Evolutionary conservation across 2,888 invertebrate genomes (phyloP).

Genomic region (Lochmaea crataegi): DNA sequence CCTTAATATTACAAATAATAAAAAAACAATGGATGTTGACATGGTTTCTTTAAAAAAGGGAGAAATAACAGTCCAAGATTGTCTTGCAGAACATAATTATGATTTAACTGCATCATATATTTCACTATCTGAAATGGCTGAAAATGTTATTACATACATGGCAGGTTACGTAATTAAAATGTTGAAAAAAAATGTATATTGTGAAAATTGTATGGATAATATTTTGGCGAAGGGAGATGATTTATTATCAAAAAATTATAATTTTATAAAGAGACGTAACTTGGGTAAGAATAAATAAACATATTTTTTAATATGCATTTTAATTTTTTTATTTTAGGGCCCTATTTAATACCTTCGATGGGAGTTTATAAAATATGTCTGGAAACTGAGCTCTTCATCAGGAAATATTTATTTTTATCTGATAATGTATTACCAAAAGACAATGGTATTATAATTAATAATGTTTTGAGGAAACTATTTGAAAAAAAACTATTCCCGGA

Average conservation of each 20-base stretch:
- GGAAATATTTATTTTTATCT: constrained; percentile 1
- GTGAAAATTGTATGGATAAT: constrained; percentile 5
- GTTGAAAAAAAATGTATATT: neutral
- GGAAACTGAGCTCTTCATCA: constrained; percentile 2
- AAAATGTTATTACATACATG: constrained; percentile 22
- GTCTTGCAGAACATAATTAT: constrained; percentile 14
- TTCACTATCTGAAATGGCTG: neutral
- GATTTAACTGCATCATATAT: constrained; percentile 1
- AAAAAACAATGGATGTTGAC: neutral
- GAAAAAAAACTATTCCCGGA: constrained; percentile 7
- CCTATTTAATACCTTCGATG: constrained; percentile 1
- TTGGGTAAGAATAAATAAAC: neutral
- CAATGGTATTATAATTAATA: neutral
- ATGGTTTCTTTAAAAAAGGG: neutral
- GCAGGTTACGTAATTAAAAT: constrained; percentile 26
- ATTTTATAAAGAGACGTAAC: constrained; percentile 13
- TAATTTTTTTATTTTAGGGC: constrained; percentile 9
- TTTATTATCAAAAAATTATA: neutral
- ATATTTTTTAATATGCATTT: neutral
- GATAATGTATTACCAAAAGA: constrained; percentile 6
- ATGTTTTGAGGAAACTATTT: constrained; percentile 6
- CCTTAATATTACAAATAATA: neutral
- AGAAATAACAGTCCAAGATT: neutral
- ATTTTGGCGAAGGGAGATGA: constrained; percentile 1
- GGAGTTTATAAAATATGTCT: constrained; percentile 1